These are phyloP conservation scores for Pseudomyrmex sp. DNA, from an alignment of 1,140 invertebrate species.

Conservation along the genomic window DNA sequence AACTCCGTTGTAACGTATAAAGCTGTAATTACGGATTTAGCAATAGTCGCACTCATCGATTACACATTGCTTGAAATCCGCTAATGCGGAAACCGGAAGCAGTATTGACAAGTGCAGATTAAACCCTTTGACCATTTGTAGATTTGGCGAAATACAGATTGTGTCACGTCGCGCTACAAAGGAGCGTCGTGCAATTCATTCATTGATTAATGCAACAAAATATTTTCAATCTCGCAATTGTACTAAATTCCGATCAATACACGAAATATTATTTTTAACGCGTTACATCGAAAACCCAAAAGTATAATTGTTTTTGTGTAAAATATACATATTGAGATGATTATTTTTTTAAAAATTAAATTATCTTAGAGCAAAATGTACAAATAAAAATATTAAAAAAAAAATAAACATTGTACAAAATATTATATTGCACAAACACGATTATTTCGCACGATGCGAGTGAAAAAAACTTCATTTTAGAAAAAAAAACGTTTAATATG, in stretches of 20 bases:
- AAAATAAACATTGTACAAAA: neutral
- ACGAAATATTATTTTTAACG: neutral
- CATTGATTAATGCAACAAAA: constrained; percentile 27
- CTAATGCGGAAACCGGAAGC: constrained; percentile 50
- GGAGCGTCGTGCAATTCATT: constrained; percentile 3
- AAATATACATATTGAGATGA: no score
- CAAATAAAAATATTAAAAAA: neutral
- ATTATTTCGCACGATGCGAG: neutral
- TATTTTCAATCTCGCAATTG: constrained; percentile 14
- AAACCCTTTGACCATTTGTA: constrained; percentile 51
- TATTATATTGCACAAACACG: neutral
- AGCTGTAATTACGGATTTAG: constrained; percentile 21
- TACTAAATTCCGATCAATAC: constrained; percentile 4
- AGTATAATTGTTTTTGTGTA: neutral
- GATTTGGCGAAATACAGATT: constrained; percentile 46
- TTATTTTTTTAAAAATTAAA: neutral
- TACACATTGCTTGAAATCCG: constrained; percentile 47
- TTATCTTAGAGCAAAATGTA: neutral
- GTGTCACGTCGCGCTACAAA: constrained; percentile 10
- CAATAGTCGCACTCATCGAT: constrained; percentile 34
- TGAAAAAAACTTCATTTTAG: neutral
- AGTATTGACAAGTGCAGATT: constrained; percentile 47
- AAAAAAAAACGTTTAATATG: neutral
- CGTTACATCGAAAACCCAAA: neutral
- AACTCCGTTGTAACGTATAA: constrained; percentile 9